Evolutionary conservation across 2,797 vertebrate genomes (phyloP), one percentile per base, ranked within the genome.

Genomic region (Melanotaenia trifasciata): DNA sequence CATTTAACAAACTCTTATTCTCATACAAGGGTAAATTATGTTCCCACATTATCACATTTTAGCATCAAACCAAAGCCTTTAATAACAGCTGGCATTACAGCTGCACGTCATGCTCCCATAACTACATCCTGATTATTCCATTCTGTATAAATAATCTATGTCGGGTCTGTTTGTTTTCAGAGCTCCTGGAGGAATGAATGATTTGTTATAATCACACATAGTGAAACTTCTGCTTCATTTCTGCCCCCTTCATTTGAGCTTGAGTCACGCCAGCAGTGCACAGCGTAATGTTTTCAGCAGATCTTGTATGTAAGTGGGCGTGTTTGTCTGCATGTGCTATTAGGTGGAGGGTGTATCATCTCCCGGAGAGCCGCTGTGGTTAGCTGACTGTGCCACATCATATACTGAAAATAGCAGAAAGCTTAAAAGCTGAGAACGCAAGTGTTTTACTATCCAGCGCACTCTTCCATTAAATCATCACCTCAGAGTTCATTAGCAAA

Each of bases 231-330:
- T 58, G 50, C 38, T 64, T 58, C 68, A 79, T 67, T 74, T 80
- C 75, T 81, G 78, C 62, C 72, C 66, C 51, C 36, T 65, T 70
- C 65, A 72, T 73, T 79, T 64, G 40, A 78, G 66, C 54, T 45
- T 0, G 3, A 71, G 76, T 56, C 58, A 36, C 10, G 13, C 66
- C 78, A 50, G 67, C 63, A 9, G 64, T 68, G 54, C 65, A 58
- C 1, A 26, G 38, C 24, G 72, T 91, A 87, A 89, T 88, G 84
- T 61, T 67, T 92, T 87, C 79, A 84, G 84, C 88, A 91, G 90
- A 85, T 73, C 70, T 50, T 62, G 38, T 38, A 33, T 74, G 50
- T 71, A 73, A 79, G 75, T 40, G 83, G 69, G 79, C 62, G 84
- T 80, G 74, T 72, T 74, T 10, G 51, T 73, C 35, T 32, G 51